phyloP scores from a whole-genome alignment of 1,140 invertebrate species.

The Homarus americanus region DNA sequence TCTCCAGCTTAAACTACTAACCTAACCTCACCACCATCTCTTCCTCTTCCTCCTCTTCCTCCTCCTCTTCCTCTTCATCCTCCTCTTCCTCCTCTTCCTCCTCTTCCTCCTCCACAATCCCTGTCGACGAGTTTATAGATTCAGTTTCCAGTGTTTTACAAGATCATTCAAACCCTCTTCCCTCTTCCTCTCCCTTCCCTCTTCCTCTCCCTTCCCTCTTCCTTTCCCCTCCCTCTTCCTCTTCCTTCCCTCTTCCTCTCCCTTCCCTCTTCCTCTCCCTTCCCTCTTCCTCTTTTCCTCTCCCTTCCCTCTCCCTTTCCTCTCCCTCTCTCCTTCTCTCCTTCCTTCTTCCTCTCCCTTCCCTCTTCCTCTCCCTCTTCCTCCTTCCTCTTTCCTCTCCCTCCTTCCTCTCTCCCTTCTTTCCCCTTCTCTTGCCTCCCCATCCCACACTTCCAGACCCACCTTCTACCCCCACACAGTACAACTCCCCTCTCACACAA shows the following conservation, averaged over 20 bases:
- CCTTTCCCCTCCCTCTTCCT: slow-evolving; percentile 7
- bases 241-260: neutral
- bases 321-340: neutral
- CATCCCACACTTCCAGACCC: too few species aligned
- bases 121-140: too few species aligned
- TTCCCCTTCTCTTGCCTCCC: neutral
- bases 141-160: too few species aligned
- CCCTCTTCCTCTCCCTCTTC: slow-evolving; percentile 19
- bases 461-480: too few species aligned
- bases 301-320: slow-evolving; percentile 2
- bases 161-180: too few species aligned
- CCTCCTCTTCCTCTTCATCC: neutral
- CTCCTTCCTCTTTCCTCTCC: neutral
- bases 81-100: slow-evolving; percentile 8
- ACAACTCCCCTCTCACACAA: too few species aligned
- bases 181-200: slow-evolving; percentile 36
- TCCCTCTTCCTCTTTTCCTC: neutral
- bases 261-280: neutral
- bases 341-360: neutral
- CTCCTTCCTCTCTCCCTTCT: neutral
- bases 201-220: slow-evolving; percentile 22
- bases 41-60: neutral
- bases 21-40: too few species aligned
- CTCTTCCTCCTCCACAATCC: too few species aligned
- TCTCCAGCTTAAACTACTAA: too few species aligned